These are phyloP conservation scores for Noctuana brunneofusca DNA, from an alignment of 2,888 invertebrate genomes.

Conservation along the genomic window DNA sequence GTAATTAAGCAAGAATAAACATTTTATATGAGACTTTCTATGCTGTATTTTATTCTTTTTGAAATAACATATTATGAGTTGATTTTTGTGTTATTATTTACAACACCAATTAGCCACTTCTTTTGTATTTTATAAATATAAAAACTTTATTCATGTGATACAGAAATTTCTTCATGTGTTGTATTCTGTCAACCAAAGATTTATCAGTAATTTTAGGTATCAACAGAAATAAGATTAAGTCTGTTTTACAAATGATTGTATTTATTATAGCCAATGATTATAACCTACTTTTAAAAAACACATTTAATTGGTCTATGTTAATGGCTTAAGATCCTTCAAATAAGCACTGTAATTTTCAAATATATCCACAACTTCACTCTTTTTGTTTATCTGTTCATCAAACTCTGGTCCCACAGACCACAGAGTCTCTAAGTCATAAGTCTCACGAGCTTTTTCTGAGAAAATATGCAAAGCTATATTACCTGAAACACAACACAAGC, in stretches of 20 bases:
- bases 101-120: neutral
- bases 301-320: constrained; percentile 52
- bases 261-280: neutral
- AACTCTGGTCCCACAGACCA: constrained; percentile 94
- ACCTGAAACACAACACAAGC: constrained; percentile 79
- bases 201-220: too few species aligned
- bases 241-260: neutral
- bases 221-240: too few species aligned
- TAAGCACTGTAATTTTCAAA: constrained; percentile 86
- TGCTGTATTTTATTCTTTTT: constrained; percentile 51
- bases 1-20: constrained; percentile 79
- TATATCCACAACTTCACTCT: constrained; percentile 84
- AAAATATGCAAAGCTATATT: constrained; percentile 96
- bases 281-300: neutral
- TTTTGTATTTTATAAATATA: neutral
- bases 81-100: constrained; percentile 25
- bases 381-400: constrained; percentile 87
- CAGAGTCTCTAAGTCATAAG: constrained; percentile 94
- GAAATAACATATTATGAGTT: constrained; percentile 30
- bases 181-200: too few species aligned
- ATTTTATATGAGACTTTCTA: constrained; percentile 81
- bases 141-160: neutral
- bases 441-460: constrained; percentile 84
- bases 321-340: constrained; percentile 85
- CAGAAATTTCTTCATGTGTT: too few species aligned